Evolutionary conservation across 2,888 invertebrate genomes (phyloP).

Genomic region (Theretra japonica): DNA sequence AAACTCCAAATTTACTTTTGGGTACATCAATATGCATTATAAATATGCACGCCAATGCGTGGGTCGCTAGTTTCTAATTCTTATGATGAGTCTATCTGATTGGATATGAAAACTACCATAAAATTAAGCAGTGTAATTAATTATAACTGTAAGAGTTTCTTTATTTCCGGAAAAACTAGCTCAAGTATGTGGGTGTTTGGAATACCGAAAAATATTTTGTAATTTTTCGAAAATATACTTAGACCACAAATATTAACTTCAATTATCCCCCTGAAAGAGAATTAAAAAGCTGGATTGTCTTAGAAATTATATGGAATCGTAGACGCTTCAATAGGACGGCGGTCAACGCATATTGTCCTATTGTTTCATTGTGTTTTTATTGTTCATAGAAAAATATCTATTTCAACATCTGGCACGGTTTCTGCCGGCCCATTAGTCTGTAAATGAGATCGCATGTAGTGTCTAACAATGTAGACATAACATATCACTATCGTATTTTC

Average conservation of each 20-base stretch:
- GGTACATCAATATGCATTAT: too few relatives aligned
- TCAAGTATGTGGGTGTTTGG: too few relatives aligned
- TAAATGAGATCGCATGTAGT: constrained; percentile 38
- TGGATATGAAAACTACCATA: too few relatives aligned
- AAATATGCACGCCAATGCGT: too few relatives aligned
- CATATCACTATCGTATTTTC: background rate
- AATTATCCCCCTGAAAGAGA: background rate
- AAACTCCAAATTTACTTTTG: too few relatives aligned
- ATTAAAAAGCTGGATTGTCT: background rate
- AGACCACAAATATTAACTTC: background rate
- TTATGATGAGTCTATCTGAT: too few relatives aligned
- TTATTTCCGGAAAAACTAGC: too few relatives aligned
- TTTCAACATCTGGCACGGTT: constrained; percentile 33
- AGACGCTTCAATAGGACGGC: constrained; percentile 13
- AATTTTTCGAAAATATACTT: background rate
- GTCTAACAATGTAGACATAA: background rate
- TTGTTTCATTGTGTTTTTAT: constrained; percentile 26
- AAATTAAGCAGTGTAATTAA: too few relatives aligned
- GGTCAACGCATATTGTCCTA: constrained; percentile 16
- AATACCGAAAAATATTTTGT: too few relatives aligned
- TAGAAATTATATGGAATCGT: constrained; percentile 8
- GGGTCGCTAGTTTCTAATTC: too few relatives aligned
- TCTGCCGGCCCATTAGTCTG: constrained; percentile 41
- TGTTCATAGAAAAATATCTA: constrained; percentile 30
- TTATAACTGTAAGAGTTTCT: too few relatives aligned